Percentiles rank a stretch among this genome's conserved stretches.
Evolutionary conservation across 2,113 vertebrate genomes (phyloP).

Genomic region (Petrocephalus microphthalmus): DNA sequence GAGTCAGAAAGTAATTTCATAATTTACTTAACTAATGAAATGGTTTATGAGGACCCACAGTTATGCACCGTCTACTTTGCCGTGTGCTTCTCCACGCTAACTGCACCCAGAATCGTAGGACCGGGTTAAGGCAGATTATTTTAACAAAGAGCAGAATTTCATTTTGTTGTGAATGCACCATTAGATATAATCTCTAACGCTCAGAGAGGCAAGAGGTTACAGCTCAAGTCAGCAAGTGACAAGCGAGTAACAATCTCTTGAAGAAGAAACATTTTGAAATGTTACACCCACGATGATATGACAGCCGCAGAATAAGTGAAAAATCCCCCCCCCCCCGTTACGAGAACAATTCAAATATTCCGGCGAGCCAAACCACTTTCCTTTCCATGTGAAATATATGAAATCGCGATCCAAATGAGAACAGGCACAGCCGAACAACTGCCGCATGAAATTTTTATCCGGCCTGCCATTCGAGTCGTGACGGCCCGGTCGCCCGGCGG

Average conservation of each 20-base stretch:
- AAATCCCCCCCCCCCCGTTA: neutral
- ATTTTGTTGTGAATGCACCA: constrained; percentile 15
- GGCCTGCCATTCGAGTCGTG: neutral
- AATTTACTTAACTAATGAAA: neutral
- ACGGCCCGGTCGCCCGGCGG: neutral
- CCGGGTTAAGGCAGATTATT: neutral
- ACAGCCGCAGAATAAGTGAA: constrained; percentile 11
- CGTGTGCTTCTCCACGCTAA: neutral
- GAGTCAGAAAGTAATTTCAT: neutral
- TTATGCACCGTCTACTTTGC: neutral
- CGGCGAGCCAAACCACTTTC: constrained; percentile 10
- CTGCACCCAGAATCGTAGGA: neutral
- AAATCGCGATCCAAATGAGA: constrained; percentile 10
- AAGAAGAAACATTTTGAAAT: constrained; percentile 15
- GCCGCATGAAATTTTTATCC: constrained; percentile 7
- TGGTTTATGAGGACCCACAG: neutral
- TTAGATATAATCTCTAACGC: constrained; percentile 8
- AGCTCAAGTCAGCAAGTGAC: constrained; percentile 11
- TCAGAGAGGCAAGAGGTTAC: neutral
- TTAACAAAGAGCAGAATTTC: constrained; percentile 8
- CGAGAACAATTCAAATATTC: constrained; percentile 14
- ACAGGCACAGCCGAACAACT: constrained; percentile 1
- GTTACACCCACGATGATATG: constrained; percentile 13
- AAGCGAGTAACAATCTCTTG: constrained; percentile 9
- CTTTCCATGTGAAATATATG: constrained; percentile 12